A percentile compares a stretch with the other conserved stretches of the same genome.
Conservation (phyloP, 2,797 vertebrate genomes). For the Neosalanx taihuensis region DNA sequence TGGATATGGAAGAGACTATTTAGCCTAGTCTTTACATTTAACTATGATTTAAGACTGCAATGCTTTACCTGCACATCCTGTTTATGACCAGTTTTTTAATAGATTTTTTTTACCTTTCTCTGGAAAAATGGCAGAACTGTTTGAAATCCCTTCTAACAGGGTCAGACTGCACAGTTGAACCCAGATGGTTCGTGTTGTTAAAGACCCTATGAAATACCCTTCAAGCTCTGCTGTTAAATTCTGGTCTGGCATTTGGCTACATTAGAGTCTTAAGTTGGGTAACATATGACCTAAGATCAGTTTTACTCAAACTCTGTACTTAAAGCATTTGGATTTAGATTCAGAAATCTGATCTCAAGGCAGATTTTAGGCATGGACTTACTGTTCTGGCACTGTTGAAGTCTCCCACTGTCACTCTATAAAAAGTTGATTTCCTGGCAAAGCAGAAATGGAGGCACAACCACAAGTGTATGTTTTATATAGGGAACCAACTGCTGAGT, state of each 20-base stretch:
- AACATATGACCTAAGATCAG: neutral
- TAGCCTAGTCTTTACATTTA: neutral
- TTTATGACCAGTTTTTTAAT: conserved; percentile 11
- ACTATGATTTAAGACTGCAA: neutral
- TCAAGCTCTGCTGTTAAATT: conserved; percentile 46
- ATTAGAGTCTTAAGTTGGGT: conserved; percentile 3
- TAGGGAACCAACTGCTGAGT: conserved; percentile 26
- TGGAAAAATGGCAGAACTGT: conserved; percentile 27
- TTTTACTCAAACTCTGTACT: neutral
- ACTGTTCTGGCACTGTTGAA: conserved; percentile 15
- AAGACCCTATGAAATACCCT: conserved; percentile 24
- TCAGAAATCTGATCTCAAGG: neutral
- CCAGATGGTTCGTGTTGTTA: conserved; percentile 54
- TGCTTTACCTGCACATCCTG: neutral
- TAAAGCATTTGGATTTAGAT: neutral
- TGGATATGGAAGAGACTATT: neutral
- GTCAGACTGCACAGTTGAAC: conserved; percentile 43
- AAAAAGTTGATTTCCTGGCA: conserved; percentile 49
- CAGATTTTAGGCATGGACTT: neutral
- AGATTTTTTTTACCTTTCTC: neutral
- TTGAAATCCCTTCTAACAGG: conserved; percentile 48
- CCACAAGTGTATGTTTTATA: conserved; percentile 37
- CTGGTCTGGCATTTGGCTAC: conserved; percentile 35
- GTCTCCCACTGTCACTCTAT: conserved; percentile 14
- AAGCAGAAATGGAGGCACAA: conserved; percentile 27